These are phyloP conservation scores for Discoglossus pictus DNA, from an alignment of 2,797 vertebrate genomes.

Conservation along the genomic window DNA sequence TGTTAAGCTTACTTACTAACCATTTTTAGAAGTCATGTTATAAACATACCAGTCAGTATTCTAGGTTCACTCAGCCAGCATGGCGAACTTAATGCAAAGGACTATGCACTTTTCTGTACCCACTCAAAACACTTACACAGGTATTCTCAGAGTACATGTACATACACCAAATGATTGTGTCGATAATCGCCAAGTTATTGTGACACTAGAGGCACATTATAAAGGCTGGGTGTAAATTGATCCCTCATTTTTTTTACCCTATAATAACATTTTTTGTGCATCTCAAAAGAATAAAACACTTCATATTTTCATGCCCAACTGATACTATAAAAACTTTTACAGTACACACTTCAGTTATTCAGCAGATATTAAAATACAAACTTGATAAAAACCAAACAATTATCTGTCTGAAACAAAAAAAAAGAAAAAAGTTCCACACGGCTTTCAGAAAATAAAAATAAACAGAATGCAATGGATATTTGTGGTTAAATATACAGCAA, in stretches of 20 bases:
- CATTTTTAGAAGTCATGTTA: no score
- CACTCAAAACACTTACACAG: no score
- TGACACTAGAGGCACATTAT: slow-evolving; percentile 42
- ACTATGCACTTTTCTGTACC: no score
- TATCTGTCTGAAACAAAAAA: slow-evolving; percentile 22
- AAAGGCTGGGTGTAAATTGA: slow-evolving; percentile 32
- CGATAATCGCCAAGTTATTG: no score
- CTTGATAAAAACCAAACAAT: slow-evolving; percentile 4
- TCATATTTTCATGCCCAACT: slow-evolving; percentile 33
- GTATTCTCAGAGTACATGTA: no score
- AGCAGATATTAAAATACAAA: slow-evolving; percentile 26
- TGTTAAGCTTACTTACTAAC: no score
- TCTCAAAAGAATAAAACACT: slow-evolving; percentile 19
- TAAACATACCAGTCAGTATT: no score
- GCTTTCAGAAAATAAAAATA: slow-evolving; percentile 35
- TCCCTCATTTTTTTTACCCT: neutral
- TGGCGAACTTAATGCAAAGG: no score
- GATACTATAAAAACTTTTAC: slow-evolving; percentile 28
- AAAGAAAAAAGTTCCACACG: slow-evolving; percentile 12
- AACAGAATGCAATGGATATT: slow-evolving; percentile 12
- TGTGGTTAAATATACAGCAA: slow-evolving; percentile 34
- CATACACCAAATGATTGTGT: no score
- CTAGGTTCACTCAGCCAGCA: no score
- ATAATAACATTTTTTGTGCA: neutral
- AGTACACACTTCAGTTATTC: slow-evolving; percentile 7